A percentile compares a stretch with the other conserved stretches of the same genome.
Conservation (phyloP, 2,888 invertebrate species). For the Cheilosia scutellata region DNA sequence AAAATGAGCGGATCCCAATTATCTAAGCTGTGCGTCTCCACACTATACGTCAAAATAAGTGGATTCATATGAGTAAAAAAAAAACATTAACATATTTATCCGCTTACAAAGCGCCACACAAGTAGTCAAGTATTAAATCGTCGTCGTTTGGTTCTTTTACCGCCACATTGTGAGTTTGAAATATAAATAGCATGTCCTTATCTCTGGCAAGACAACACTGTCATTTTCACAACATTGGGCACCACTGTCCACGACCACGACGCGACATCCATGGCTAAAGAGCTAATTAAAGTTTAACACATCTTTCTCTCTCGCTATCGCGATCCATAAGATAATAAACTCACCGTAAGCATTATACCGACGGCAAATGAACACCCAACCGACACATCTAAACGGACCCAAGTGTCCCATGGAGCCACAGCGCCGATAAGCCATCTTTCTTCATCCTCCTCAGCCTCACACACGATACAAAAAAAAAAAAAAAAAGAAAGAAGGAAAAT, state of each 20-base stretch:
- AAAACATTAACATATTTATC: too few relatives aligned
- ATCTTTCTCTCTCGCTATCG: constrained; percentile 57
- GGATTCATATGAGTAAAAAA: too few relatives aligned
- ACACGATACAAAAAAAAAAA: not conserved
- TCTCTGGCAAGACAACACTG: constrained; percentile 31
- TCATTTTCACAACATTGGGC: constrained; percentile 22
- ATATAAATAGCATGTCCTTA: constrained; percentile 34
- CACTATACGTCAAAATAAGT: too few relatives aligned
- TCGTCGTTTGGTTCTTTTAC: constrained; percentile 2
- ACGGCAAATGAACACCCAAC: constrained; percentile 38
- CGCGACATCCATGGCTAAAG: constrained; percentile 40
- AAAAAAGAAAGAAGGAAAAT: not conserved
- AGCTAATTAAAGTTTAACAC: constrained; percentile 75
- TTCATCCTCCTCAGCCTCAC: constrained; percentile 1
- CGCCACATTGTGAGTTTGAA: constrained; percentile 28
- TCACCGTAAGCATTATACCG: constrained; percentile 71
- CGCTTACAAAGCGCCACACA: not conserved
- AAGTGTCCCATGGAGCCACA: constrained; percentile 44
- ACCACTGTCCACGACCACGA: constrained; percentile 7
- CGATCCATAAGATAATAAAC: constrained; percentile 67
- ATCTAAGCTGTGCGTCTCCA: too few relatives aligned
- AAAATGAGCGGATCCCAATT: too few relatives aligned
- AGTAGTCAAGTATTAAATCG: not conserved
- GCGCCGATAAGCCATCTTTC: constrained; percentile 68
- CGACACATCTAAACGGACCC: constrained; percentile 42